Evolutionary conservation across 2,797 vertebrate genomes (phyloP).

Genomic region (Scolopax rusticola): DNA sequence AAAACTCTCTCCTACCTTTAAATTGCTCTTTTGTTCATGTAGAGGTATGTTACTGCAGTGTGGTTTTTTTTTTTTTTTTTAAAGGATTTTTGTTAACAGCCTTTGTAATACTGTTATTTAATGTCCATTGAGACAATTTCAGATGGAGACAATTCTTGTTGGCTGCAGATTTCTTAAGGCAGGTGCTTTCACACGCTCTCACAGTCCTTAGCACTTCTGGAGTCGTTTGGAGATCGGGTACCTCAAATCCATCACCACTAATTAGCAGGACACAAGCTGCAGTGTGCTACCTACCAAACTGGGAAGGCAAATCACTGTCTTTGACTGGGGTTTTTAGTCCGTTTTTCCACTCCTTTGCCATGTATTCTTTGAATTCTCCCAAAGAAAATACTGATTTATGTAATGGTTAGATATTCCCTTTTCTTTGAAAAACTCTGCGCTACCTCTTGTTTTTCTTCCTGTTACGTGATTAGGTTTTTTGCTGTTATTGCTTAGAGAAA

Average conservation of each 20-base stretch:
- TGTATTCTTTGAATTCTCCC: background rate
- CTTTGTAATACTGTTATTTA: background rate
- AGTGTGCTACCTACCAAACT: background rate
- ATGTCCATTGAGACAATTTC: background rate
- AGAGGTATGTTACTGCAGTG: background rate
- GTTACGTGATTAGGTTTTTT: background rate
- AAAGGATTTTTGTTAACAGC: background rate
- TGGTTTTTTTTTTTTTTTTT: background rate
- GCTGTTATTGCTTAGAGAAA: background rate
- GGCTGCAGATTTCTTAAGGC: background rate
- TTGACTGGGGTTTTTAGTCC: background rate
- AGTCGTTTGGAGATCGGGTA: background rate
- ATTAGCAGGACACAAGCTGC: background rate
- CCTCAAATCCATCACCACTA: background rate
- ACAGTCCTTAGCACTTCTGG: background rate
- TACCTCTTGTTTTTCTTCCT: background rate
- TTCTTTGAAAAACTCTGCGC: background rate
- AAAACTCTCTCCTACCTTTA: background rate
- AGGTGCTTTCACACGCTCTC: background rate
- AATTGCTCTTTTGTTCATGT: background rate
- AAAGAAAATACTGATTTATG: background rate
- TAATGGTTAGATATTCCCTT: background rate
- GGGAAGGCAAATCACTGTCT: background rate
- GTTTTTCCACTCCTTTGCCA: background rate
- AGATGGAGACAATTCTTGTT: background rate